These are phyloP conservation scores for Leucozona laternaria DNA, from an alignment of 2,888 invertebrate species.

Conservation along the genomic window DNA sequence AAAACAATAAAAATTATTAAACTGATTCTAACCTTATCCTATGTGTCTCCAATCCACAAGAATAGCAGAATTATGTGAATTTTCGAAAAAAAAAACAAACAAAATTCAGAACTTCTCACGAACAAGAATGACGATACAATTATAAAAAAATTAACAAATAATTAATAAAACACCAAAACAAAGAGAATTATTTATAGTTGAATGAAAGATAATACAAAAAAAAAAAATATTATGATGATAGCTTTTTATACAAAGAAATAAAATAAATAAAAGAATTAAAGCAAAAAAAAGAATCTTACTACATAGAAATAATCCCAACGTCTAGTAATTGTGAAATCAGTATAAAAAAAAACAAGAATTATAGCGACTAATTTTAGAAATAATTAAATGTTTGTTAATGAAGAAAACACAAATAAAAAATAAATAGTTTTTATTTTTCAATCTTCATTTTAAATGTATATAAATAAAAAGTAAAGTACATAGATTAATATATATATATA, in stretches of 20 bases:
- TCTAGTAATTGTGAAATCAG: constrained; percentile 72
- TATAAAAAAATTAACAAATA: constrained; percentile 14
- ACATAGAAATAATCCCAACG: constrained; percentile 75
- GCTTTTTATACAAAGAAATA: constrained; percentile 74
- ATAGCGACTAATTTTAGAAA: constrained; percentile 60
- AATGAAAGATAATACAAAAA: constrained; percentile 31
- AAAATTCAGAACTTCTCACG: background rate
- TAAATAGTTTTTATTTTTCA: constrained; percentile 1
- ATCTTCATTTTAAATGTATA: constrained; percentile 44
- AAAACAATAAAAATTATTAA: background rate
- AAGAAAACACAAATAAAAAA: constrained; percentile 7
- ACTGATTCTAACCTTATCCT: background rate
- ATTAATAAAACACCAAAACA: constrained; percentile 30
- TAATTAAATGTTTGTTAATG: constrained; percentile 64
- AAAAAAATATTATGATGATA: constrained; percentile 53
- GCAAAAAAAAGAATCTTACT: constrained; percentile 60
- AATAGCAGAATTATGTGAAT: background rate
- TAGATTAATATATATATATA: background rate
- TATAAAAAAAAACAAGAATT: constrained; percentile 41
- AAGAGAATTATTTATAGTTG: constrained; percentile 64
- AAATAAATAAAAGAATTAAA: constrained; percentile 32
- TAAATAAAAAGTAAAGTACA: constrained; percentile 24
- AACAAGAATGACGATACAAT: constrained; percentile 11
- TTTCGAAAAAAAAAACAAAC: background rate
- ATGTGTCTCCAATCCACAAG: background rate